Conservation (phyloP, 2,113 vertebrate genomes). For the Anhinga anhinga region DNA sequence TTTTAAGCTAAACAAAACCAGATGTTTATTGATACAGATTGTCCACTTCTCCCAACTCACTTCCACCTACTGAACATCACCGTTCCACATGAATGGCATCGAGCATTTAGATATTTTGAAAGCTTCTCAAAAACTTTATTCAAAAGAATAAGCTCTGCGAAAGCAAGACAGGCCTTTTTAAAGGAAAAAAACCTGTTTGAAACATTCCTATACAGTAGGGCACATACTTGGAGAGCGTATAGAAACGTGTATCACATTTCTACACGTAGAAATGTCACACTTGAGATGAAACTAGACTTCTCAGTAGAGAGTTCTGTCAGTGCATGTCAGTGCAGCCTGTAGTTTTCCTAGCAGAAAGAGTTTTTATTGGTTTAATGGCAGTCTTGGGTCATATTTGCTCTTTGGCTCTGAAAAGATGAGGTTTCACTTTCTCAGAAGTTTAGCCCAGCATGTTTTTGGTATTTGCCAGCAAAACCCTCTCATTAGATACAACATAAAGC, state of each 20-base stretch:
- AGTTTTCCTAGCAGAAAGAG: background rate
- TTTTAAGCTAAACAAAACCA: background rate
- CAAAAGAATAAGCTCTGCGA: background rate
- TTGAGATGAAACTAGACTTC: background rate
- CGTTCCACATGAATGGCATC: fast-evolving
- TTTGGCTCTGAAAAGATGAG: background rate
- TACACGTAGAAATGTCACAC: background rate
- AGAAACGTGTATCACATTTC: background rate
- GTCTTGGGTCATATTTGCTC: background rate
- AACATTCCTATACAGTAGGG: background rate
- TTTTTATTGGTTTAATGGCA: background rate
- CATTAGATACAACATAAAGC: background rate
- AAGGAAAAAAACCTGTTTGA: background rate
- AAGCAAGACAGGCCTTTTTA: background rate
- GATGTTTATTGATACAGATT: background rate
- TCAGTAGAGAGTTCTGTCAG: background rate
- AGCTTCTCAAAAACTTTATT: background rate
- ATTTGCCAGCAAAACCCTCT: background rate
- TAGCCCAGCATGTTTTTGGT: background rate
- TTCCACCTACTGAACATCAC: background rate
- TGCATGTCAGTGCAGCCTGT: background rate
- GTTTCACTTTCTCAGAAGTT: background rate
- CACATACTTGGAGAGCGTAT: background rate
- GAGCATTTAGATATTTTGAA: background rate
- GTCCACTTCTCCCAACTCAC: background rate